Evolutionary conservation across 2,113 vertebrate species (phyloP).

Genomic region (Malurus melanocephalus): DNA sequence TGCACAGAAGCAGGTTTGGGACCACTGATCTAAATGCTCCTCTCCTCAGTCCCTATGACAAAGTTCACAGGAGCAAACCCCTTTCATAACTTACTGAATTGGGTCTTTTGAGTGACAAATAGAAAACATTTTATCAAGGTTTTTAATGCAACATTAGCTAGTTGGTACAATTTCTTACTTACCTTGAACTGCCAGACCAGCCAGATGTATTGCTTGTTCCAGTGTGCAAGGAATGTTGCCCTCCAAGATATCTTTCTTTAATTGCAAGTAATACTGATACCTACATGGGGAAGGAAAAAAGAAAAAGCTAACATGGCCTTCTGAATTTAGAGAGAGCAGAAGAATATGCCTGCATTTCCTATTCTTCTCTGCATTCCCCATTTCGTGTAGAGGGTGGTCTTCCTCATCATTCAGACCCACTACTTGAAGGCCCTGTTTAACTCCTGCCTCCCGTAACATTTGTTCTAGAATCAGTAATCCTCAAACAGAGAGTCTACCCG

Average conservation of each 20-base stretch:
- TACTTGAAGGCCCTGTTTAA: neutral
- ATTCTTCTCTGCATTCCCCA: neutral
- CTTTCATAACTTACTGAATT: neutral
- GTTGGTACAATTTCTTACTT: slow-evolving; percentile 31
- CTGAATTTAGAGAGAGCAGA: neutral
- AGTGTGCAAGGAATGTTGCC: slow-evolving; percentile 90
- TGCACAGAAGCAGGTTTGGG: neutral
- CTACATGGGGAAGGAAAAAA: slow-evolving; percentile 56
- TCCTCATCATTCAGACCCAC: neutral
- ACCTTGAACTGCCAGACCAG: slow-evolving; percentile 96
- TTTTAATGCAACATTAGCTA: neutral
- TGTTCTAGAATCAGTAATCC: neutral
- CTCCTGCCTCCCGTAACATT: neutral
- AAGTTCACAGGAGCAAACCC: neutral
- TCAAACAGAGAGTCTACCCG: neutral
- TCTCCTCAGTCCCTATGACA: rapidly evolving
- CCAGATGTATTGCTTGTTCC: slow-evolving; percentile 92
- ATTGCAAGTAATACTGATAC: slow-evolving; percentile 98
- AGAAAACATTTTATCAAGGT: neutral
- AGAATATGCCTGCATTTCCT: neutral
- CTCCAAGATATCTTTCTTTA: slow-evolving; percentile 96
- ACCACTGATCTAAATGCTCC: neutral
- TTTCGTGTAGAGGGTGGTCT: neutral
- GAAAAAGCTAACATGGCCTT: neutral
- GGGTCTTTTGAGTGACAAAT: neutral